A percentile compares a stretch with the other conserved stretches of the same genome.
Evolutionary conservation across 2,113 vertebrate species (phyloP).

Genomic region (Solea solea): DNA sequence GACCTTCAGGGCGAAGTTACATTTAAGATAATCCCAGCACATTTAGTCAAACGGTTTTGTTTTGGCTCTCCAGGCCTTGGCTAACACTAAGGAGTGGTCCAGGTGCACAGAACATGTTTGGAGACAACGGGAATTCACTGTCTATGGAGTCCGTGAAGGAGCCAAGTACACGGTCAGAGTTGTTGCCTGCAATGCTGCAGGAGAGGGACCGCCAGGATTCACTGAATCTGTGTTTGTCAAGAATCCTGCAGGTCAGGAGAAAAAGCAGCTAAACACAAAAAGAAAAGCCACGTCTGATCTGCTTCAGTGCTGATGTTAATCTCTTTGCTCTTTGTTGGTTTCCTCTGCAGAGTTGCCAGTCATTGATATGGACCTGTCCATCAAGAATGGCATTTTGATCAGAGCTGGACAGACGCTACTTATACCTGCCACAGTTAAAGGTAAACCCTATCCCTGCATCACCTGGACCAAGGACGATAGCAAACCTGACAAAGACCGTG

Average conservation of each 20-base stretch:
- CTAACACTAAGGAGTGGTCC: slow-evolving; percentile 94
- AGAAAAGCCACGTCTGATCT: neutral
- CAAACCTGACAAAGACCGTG: slow-evolving; percentile 88
- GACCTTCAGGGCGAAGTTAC: too few relatives aligned
- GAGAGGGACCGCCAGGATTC: slow-evolving; percentile 94
- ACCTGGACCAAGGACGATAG: slow-evolving; percentile 89
- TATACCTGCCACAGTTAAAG: slow-evolving; percentile 90
- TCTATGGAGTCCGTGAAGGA: slow-evolving; percentile 93
- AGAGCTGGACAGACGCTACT: slow-evolving; percentile 90
- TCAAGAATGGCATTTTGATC: slow-evolving; percentile 88
- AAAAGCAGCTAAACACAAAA: neutral
- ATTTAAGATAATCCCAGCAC: too few relatives aligned
- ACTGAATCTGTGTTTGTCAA: slow-evolving; percentile 89
- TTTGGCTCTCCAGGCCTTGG: slow-evolving; percentile 72
- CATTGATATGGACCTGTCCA: slow-evolving; percentile 90
- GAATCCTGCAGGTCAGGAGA: slow-evolving; percentile 90
- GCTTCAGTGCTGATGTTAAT: neutral
- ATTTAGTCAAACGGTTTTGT: neutral
- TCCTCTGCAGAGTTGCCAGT: slow-evolving; percentile 85
- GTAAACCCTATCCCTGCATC: slow-evolving; percentile 89
- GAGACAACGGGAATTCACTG: slow-evolving; percentile 86
- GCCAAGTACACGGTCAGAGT: slow-evolving; percentile 94
- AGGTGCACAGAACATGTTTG: slow-evolving; percentile 90
- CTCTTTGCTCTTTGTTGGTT: slow-evolving; percentile 19
- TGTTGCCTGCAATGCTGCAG: slow-evolving; percentile 90